A percentile compares a stretch with the other conserved stretches of the same genome.
Conservation (phyloP, 64 coral and sea anemone genomes). For the Platygyra sinensis region DNA sequence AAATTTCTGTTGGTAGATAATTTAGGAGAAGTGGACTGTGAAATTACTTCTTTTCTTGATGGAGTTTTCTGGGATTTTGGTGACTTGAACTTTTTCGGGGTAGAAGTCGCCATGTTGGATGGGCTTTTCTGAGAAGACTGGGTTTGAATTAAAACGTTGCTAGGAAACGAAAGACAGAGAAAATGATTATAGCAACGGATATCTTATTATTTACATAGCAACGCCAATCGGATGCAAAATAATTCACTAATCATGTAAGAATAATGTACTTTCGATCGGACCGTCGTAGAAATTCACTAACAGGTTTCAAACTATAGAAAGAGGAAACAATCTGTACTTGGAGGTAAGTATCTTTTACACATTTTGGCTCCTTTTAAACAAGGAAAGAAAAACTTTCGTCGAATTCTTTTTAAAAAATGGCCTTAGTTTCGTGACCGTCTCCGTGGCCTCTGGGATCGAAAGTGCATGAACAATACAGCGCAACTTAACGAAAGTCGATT, state of each 20-base stretch:
- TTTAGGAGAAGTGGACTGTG: no score
- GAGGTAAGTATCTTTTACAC: neutral
- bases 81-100: conserved; percentile 48
- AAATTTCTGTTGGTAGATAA: conserved; percentile 45
- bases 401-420: neutral
- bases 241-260: neutral
- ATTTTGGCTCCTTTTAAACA: neutral
- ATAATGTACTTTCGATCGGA: neutral
- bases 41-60: conserved; percentile 33
- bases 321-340: neutral
- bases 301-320: neutral
- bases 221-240: conserved; percentile 34
- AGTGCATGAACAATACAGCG: neutral
- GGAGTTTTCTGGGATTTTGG: conserved; percentile 67
- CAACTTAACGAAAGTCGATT: neutral
- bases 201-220: conserved; percentile 71
- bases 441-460: neutral
- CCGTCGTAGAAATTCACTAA: neutral
- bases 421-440: neutral
- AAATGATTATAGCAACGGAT: conserved; percentile 49
- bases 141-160: conserved; percentile 40
- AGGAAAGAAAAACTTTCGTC: no score
- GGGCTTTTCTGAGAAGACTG: neutral
- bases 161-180: conserved; percentile 23
- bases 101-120: conserved; percentile 78